A percentile compares a stretch with the other conserved stretches of the same genome.
Conservation (phyloP, 1,140 invertebrate genomes). For the Bombus balteatus region DNA sequence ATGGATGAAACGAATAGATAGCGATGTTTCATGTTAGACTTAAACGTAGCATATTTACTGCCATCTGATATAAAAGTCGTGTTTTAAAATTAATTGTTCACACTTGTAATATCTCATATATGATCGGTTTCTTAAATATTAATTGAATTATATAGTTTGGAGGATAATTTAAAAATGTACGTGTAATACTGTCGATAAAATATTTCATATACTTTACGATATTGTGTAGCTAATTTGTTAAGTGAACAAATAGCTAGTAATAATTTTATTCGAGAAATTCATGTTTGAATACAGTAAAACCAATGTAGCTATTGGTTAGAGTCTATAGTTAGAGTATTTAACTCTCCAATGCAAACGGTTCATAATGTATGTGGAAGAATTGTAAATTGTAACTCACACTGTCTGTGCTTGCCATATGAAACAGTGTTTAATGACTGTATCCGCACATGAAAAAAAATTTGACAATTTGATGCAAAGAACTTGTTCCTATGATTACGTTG, state of each 20-base stretch:
- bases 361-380: slow-evolving; percentile 22
- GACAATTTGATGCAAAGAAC: slow-evolving; percentile 17
- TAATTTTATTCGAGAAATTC: slow-evolving; percentile 2
- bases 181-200: not conserved
- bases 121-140: not conserved
- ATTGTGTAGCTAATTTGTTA: not conserved
- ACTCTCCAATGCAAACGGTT: slow-evolving; percentile 19
- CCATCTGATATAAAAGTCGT: slow-evolving; percentile 33
- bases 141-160: not conserved
- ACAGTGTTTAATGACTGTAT: slow-evolving; percentile 39
- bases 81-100: slow-evolving; percentile 16
- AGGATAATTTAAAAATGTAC: not conserved
- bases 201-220: not conserved
- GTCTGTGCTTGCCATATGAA: not conserved
- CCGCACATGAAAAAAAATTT: slow-evolving; percentile 17
- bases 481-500: slow-evolving; percentile 34
- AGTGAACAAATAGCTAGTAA: not conserved
- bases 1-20: slow-evolving; percentile 34
- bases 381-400: slow-evolving; percentile 21
- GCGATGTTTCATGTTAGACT: slow-evolving; percentile 40
- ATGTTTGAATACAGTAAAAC: not conserved
- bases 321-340: not conserved
- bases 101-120: no score
- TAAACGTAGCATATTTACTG: slow-evolving; percentile 45
- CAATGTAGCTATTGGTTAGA: not conserved